phyloP scores from a whole-genome alignment of 2,797 vertebrate species.

The Poliocrania exsul region DNA sequence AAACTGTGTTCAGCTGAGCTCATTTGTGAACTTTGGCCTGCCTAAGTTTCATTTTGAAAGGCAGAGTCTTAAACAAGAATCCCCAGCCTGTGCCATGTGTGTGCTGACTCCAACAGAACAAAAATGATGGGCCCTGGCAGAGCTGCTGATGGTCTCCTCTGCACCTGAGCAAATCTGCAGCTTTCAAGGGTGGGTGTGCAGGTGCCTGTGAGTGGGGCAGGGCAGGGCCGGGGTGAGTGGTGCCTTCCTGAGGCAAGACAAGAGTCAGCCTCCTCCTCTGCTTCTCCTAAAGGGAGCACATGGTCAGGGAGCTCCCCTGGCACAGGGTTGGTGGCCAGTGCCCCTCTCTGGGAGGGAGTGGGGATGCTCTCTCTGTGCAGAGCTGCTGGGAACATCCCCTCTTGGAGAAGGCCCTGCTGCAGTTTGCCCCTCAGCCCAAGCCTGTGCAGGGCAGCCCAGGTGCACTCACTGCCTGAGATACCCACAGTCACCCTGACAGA shows the following conservation, averaged over 20 bases:
- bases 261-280: background rate
- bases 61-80: background rate
- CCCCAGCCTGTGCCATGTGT: background rate
- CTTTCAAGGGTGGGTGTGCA: background rate
- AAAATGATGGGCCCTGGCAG: background rate
- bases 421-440: background rate
- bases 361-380: background rate
- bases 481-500: background rate
- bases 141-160: background rate
- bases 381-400: background rate
- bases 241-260: background rate
- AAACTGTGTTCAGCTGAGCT: background rate
- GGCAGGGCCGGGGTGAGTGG: background rate
- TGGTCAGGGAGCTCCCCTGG: background rate
- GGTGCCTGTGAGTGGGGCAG: background rate
- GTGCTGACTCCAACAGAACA: background rate
- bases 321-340: background rate
- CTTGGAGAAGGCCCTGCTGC: background rate
- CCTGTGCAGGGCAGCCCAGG: background rate
- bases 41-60: background rate
- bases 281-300: background rate
- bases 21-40: background rate
- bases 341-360: background rate
- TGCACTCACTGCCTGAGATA: background rate
- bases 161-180: background rate